Conservation (phyloP, 2,888 invertebrate genomes). For the Hydroisotoma schaefferi region DNA sequence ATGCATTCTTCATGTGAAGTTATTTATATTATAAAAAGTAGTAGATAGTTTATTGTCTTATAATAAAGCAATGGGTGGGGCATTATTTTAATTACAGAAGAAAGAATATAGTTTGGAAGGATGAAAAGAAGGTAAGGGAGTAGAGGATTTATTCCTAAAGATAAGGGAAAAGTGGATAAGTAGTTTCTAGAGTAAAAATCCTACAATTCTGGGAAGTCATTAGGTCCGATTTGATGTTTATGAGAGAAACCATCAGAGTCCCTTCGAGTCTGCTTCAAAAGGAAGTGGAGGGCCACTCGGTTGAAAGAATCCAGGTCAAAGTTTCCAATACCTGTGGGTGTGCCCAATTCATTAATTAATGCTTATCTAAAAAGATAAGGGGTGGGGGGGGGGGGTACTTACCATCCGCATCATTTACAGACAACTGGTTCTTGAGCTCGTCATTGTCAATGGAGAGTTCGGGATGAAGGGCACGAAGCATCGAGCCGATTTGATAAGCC, state of each 20-base stretch:
- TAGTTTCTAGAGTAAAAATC: background rate
- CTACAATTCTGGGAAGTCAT: conserved; percentile 28
- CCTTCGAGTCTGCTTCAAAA: conserved; percentile 24
- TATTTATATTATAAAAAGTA: too few species aligned
- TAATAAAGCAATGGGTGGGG: too few species aligned
- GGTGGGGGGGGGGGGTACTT: background rate
- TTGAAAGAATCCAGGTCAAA: conserved; percentile 37
- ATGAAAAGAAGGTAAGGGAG: too few species aligned
- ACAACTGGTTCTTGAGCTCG: conserved; percentile 27
- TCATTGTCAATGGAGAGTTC: conserved; percentile 27
- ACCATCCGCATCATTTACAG: conserved; percentile 27
- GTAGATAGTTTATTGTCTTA: too few species aligned
- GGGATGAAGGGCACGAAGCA: conserved; percentile 32
- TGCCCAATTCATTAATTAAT: background rate
- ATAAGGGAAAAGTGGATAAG: too few species aligned
- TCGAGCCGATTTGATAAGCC: conserved; percentile 34
- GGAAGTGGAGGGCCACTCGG: conserved; percentile 33
- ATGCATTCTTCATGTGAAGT: too few species aligned
- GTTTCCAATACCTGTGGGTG: conserved; percentile 23
- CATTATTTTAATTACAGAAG: too few species aligned
- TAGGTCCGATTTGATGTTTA: conserved; percentile 29
- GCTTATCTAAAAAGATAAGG: background rate
- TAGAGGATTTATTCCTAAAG: too few species aligned
- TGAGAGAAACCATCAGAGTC: conserved; percentile 36
- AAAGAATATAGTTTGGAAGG: too few species aligned